Conservation (phyloP, 2,113 vertebrate genomes). For the Sturnira hondurensis region DNA sequence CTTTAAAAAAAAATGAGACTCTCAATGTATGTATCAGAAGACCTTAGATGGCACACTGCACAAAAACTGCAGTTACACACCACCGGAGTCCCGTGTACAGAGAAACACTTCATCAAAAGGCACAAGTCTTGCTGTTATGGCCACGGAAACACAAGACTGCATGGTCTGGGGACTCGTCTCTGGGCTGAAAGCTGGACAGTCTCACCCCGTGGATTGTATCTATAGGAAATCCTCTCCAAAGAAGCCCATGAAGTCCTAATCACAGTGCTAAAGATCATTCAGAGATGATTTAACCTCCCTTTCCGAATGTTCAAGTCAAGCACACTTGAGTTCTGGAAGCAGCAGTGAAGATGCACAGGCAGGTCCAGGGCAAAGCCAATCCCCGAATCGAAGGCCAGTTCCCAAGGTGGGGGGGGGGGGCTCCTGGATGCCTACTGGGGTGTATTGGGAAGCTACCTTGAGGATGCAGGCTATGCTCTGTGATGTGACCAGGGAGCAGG, state of each 20-base stretch:
- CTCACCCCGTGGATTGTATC: background rate
- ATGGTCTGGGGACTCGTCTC: background rate
- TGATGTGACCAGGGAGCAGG: background rate
- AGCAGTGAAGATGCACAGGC: background rate
- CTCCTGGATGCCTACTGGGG: background rate
- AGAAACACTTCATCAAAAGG: background rate
- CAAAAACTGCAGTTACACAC: background rate
- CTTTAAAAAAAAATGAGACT: background rate
- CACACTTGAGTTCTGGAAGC: background rate
- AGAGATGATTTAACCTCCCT: background rate
- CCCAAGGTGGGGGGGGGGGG: background rate
- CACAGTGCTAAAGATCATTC: background rate
- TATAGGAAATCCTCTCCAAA: background rate
- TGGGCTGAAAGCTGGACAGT: background rate
- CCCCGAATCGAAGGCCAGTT: background rate
- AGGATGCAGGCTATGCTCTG: background rate
- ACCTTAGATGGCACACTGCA: background rate
- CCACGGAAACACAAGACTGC: background rate
- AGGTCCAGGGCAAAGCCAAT: background rate
- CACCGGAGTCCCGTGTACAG: background rate
- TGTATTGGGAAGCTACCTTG: background rate
- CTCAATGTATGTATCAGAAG: background rate
- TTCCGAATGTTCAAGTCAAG: background rate
- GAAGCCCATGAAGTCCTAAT: background rate
- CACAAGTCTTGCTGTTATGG: background rate